These are phyloP conservation scores for Podocnemis expansa DNA, from an alignment of 2,113 vertebrate species.

Conservation along the genomic window DNA sequence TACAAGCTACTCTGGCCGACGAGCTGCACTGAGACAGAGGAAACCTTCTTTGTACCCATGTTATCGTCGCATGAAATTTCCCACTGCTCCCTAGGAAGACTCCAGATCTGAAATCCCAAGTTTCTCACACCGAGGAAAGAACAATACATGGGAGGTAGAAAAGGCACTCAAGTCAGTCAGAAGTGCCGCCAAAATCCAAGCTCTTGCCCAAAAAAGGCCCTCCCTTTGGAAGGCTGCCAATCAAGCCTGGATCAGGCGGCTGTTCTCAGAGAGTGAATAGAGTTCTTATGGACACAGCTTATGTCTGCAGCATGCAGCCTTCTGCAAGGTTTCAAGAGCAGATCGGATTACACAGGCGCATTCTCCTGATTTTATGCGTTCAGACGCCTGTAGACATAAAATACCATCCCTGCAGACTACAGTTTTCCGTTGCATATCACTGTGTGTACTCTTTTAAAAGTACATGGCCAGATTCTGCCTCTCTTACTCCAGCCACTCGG, in stretches of 20 bases:
- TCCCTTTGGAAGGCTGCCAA: slow-evolving; percentile 64
- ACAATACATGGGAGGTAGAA: slow-evolving; percentile 30
- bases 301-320: slow-evolving; percentile 66
- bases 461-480: not conserved
- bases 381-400: slow-evolving; percentile 63
- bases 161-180: slow-evolving; percentile 37
- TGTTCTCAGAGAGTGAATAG: slow-evolving; percentile 69
- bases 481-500: not conserved
- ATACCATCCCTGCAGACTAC: slow-evolving; percentile 15
- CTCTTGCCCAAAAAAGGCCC: slow-evolving; percentile 51
- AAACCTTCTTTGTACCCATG: not conserved
- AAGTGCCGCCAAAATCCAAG: slow-evolving; percentile 63
- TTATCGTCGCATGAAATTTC: not conserved
- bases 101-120: not conserved
- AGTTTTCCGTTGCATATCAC: not conserved
- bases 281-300: slow-evolving; percentile 70
- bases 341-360: slow-evolving; percentile 67
- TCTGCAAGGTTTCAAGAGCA: slow-evolving; percentile 66
- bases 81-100: not conserved
- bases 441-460: not conserved
- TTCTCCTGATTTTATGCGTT: slow-evolving; percentile 59
- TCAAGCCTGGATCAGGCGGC: slow-evolving; percentile 61
- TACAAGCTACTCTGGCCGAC: not conserved
- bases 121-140: slow-evolving; percentile 23
- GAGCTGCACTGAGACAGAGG: not conserved